Percentiles rank a stretch among this genome's conserved stretches.
These are phyloP conservation scores for Athripsodes cinereus DNA, from an alignment of 2,888 invertebrate genomes.

Conservation along the genomic window DNA sequence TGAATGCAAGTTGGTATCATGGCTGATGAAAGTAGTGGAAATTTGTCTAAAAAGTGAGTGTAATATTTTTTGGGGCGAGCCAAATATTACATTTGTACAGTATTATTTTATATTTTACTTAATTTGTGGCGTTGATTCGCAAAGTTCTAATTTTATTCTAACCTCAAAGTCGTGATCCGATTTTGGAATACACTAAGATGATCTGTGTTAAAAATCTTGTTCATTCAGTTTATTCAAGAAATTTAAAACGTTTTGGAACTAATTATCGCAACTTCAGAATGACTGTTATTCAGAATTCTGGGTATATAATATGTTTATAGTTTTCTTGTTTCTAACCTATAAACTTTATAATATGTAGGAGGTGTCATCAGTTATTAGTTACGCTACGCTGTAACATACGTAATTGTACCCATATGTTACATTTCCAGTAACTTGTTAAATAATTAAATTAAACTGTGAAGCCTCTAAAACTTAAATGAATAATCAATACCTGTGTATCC, in stretches of 20 bases:
- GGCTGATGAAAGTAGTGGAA: constrained; percentile 54
- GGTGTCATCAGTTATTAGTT: no score
- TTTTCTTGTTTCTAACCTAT: background rate
- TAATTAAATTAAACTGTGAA: no score
- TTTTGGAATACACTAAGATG: background rate
- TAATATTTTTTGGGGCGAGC: background rate
- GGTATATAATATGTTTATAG: background rate
- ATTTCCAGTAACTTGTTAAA: no score
- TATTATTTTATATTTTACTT: background rate
- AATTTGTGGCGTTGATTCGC: background rate
- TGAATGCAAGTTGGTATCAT: constrained; percentile 33
- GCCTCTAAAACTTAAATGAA: no score
- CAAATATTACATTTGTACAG: background rate
- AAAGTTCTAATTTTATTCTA: background rate
- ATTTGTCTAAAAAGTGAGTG: constrained; percentile 64
- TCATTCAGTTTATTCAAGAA: background rate
- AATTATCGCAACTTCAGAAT: background rate
- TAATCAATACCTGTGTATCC: no score
- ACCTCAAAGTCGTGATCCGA: background rate
- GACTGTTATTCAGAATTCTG: background rate
- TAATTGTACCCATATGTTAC: no score
- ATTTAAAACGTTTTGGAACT: background rate
- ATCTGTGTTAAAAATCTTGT: background rate
- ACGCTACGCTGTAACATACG: no score
- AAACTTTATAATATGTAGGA: no score